Percentiles rank a stretch among this genome's conserved stretches.
phyloP scores from a whole-genome alignment of 2,113 vertebrate genomes.

The Lutjanus erythropterus region DNA sequence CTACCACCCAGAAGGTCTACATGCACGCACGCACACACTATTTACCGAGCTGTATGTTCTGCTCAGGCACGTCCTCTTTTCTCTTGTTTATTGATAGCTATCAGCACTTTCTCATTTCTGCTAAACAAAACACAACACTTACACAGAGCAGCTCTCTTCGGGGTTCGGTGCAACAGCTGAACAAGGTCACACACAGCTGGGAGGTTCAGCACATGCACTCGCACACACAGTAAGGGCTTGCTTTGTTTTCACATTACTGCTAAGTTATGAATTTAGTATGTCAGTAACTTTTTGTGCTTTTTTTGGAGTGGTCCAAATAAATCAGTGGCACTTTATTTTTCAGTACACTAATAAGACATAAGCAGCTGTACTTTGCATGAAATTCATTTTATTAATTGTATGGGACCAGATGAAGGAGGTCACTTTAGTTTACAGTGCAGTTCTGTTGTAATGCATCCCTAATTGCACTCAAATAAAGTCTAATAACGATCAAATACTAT shows the following conservation, averaged over 20 bases:
- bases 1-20: slow-evolving; percentile 70
- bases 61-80: slow-evolving; percentile 56
- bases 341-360: too few relatives aligned
- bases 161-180: slow-evolving; percentile 62
- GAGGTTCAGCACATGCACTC: slow-evolving; percentile 2
- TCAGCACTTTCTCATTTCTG: slow-evolving; percentile 80
- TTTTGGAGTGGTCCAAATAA: background rate
- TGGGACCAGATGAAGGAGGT: too few relatives aligned
- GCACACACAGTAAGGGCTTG: background rate
- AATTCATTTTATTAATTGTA: too few relatives aligned
- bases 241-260: slow-evolving; percentile 6
- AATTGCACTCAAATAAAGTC: too few relatives aligned
- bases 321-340: too few relatives aligned
- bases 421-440: too few relatives aligned
- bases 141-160: slow-evolving; percentile 36
- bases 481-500: too few relatives aligned
- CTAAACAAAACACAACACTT: slow-evolving; percentile 60
- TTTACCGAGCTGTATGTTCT: slow-evolving; percentile 44
- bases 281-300: background rate
- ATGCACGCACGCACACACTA: slow-evolving; percentile 12
- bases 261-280: background rate
- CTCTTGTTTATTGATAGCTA: slow-evolving; percentile 76
- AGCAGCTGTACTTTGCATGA: too few relatives aligned
- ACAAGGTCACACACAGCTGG: slow-evolving; percentile 70
- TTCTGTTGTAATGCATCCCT: too few relatives aligned